Base-by-base conservation (phyloP, 30 jellyfish, hydroid and myxozoan genomes). In the Chrysaora quinquecirrha region DNA sequence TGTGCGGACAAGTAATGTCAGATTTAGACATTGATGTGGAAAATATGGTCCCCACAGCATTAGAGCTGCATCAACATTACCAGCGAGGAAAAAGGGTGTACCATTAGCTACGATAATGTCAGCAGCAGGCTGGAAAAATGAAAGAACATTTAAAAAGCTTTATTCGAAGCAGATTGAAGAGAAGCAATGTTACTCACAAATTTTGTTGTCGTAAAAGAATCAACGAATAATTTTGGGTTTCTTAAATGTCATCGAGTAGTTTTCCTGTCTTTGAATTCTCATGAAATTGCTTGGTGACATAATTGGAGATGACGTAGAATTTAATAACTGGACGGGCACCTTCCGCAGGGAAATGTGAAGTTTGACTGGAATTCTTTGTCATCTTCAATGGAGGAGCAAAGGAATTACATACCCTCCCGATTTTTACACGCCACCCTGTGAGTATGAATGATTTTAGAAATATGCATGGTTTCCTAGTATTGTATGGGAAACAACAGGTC, bases 401-500 rank as follows among this genome's bases (percentile, higher is more conserved):
- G 83, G 71, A 71, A 71, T 71, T 71, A 38, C 83, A 71, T 71
- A 69, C 83, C 71, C 83, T 71, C 83, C 83, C 71, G 43, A 29
- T 34, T 33, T 12, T 22, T 23, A 34, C 35, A 24, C 83, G 27
- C 83, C 22, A 58, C 69, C 38, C 4, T 29, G 10, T 48, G 22
- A 34, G 30, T 33, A 30, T 35, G 23, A 10, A 56, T 34, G 20
- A 46, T 71, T 12, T 12, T 47, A 18, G 23, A 22, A 38, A 71
- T 32, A 35, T 29, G 27, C 19, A 35, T 34, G 83, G 47, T 47
- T 71, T 46, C 58, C 48, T 46, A 34, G 83, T 19, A 71, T 35
- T 46, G 43, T 71, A 68, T 23, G 71, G 6, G 11, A 71, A 71
- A 69, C 83, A 29, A 71, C 83, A 34, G 43, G 30, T 68, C 83